A percentile compares a stretch with the other conserved stretches of the same genome.
These are phyloP conservation scores for Lontra canadensis DNA, from an alignment of 2,113 vertebrate genomes.

Conservation along the genomic window DNA sequence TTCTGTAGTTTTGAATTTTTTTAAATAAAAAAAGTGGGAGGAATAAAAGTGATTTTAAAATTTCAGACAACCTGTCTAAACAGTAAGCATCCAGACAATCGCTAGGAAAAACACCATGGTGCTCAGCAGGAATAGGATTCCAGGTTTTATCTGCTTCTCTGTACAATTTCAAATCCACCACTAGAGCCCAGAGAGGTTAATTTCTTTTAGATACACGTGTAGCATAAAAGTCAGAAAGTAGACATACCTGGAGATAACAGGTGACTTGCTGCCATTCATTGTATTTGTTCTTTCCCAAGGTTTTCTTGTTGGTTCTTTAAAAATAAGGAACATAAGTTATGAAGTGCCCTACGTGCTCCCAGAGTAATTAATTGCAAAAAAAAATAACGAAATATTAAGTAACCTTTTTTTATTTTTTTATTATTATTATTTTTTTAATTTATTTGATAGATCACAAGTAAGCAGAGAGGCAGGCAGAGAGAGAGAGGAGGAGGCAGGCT, in stretches of 20 bases:
- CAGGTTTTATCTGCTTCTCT: no score
- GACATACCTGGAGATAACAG: conserved; percentile 96
- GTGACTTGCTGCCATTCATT: conserved; percentile 99
- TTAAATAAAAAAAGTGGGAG: background rate
- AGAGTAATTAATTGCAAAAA: conserved; percentile 14
- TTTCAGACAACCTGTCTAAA: background rate
- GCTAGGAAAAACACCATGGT: background rate
- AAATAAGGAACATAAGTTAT: conserved; percentile 63
- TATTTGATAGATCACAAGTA: no score
- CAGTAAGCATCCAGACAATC: background rate
- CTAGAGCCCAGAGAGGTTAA: rapidly evolving
- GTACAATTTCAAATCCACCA: background rate
- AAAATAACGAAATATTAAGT: background rate
- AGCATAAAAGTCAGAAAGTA: background rate
- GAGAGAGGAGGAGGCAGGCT: no score
- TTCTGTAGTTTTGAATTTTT: background rate
- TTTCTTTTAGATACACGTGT: background rate
- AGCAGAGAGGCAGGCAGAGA: no score
- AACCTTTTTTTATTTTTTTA: no score
- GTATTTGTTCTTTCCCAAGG: conserved; percentile 98
- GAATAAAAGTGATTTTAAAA: background rate
- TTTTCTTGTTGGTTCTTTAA: conserved; percentile 96
- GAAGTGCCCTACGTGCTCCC: background rate
- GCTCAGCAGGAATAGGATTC: background rate
- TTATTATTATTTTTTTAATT: no score